A percentile compares a stretch with the other conserved stretches of the same genome.
phyloP scores from a whole-genome alignment of 2,888 invertebrate genomes.

The Plagodis dolabraria region DNA sequence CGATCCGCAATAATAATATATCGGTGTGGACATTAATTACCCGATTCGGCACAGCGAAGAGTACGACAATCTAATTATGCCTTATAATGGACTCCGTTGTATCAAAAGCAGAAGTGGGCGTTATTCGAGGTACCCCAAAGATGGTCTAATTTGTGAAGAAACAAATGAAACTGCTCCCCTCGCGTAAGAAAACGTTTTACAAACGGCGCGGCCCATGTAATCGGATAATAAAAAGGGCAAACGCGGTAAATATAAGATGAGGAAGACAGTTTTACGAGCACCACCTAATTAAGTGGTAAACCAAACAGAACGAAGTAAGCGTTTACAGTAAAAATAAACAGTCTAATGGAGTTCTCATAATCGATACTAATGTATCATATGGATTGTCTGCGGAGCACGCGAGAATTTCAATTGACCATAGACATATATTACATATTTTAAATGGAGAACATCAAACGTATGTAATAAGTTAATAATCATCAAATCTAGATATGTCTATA shows the following conservation, averaged over 20 bases:
- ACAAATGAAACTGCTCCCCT: conserved; percentile 84
- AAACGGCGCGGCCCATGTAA: conserved; percentile 83
- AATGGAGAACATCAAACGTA: neutral
- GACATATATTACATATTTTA: neutral
- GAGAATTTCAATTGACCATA: conserved; percentile 1
- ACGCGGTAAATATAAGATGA: conserved; percentile 85
- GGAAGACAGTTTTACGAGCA: conserved; percentile 85
- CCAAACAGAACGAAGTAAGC: conserved; percentile 78
- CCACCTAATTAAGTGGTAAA: conserved; percentile 84
- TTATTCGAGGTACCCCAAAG: conserved; percentile 53
- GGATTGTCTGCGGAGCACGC: conserved; percentile 11
- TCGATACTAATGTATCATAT: conserved; percentile 8
- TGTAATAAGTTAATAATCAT: neutral
- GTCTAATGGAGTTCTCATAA: conserved; percentile 34
- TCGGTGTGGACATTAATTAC: conserved; percentile 77
- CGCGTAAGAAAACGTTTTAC: conserved; percentile 76
- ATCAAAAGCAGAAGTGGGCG: conserved; percentile 39
- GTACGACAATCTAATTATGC: conserved; percentile 72
- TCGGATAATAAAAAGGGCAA: conserved; percentile 85
- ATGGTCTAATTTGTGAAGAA: conserved; percentile 81
- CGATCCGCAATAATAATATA: conserved; percentile 74
- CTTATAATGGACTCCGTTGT: conserved; percentile 53
- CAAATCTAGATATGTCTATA: too few species aligned
- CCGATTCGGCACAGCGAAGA: conserved; percentile 64
- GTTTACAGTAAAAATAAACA: conserved; percentile 69